Base-by-base conservation (phyloP, 2,113 vertebrate genomes). In the Crotophaga sulcirostris region DNA sequence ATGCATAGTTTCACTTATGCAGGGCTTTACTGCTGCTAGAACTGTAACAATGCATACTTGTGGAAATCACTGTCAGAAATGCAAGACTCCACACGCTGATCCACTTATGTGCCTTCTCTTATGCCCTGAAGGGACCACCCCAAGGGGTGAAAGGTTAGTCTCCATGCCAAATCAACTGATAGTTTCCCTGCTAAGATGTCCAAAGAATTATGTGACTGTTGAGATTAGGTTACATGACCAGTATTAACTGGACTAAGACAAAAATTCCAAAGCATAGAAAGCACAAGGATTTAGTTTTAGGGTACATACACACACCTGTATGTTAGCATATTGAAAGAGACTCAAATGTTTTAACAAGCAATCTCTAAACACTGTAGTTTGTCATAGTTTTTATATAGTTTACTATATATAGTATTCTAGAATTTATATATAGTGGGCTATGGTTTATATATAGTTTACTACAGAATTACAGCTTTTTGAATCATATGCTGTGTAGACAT, bases 111-210 rank as follows among this genome's bases (percentile, higher is more conserved):
- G 54, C 34, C 36, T 45, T 69, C 89, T 89, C 77, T 59, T 28
- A 63, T 89, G 73, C 91, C 75, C 85, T 73, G 72, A 94, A 75
- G 40, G 21, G 95, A 94, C 86, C 94, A 97, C 89, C 92, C 59
- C 83, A 36, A 77, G 16, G 91, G 95, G 93, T 94, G 89, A 96
- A 95, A 97, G 96, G 96, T 97, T 94, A 96, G 81, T 84, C 92
- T 85, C 63, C 78, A 33, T 85, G 93, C 74, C 90, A 90, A 95
- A 97, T 94, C 93, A 96, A 44, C 62, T 87, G 64, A 83, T 88
- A n/a, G 14, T 72, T 84, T 82, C 52, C 69, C 63, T 85, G 69
- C 63, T 90, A 91, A 94, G 26, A 86, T 68, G 68, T 70, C 78
- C 33, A 74, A 85, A 93, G 87, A 96, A 90, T 36, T 94, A 93